Evolutionary conservation across 64 coral and sea anemone genomes (phyloP).

Genomic region (Actinia equina): DNA sequence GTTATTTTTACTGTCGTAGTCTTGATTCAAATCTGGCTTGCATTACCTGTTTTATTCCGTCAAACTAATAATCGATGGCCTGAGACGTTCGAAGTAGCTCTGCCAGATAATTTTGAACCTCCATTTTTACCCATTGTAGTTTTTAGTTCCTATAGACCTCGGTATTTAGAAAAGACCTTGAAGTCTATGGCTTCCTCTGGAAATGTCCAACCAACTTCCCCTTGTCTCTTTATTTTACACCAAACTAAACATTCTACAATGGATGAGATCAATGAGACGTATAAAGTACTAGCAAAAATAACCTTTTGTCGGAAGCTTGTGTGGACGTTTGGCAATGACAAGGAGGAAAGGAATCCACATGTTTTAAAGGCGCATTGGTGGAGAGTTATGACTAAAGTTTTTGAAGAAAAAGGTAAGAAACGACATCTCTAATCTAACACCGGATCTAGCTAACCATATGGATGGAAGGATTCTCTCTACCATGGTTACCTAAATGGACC

Average conservation of each 20-base stretch:
- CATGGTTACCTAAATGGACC: too few relatives aligned
- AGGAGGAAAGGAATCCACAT: conserved; percentile 71
- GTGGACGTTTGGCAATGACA: conserved; percentile 88
- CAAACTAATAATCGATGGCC: conserved; percentile 57
- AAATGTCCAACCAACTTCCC: conserved; percentile 60
- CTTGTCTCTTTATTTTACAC: conserved; percentile 86
- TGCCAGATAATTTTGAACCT: conserved; percentile 46
- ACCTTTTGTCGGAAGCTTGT: conserved; percentile 91
- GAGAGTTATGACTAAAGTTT: conserved; percentile 90
- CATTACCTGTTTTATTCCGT: conserved; percentile 76
- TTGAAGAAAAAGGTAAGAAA: conserved; percentile 85
- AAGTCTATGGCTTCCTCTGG: conserved; percentile 67
- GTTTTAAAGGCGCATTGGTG: conserved; percentile 93
- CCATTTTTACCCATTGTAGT: conserved; percentile 77
- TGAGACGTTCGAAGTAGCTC: conserved; percentile 50
- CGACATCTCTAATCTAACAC: not conserved
- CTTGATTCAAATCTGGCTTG: conserved; percentile 73
- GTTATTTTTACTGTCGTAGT: conserved; percentile 77
- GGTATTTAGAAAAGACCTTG: conserved; percentile 85
- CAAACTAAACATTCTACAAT: conserved; percentile 84
- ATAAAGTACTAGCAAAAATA: conserved; percentile 80
- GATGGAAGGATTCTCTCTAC: too few relatives aligned
- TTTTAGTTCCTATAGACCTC: conserved; percentile 85
- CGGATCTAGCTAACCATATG: too few relatives aligned
- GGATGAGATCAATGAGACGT: conserved; percentile 92